Conservation (phyloP, 2,888 invertebrate genomes). For the Himalopsyche anomala region DNA sequence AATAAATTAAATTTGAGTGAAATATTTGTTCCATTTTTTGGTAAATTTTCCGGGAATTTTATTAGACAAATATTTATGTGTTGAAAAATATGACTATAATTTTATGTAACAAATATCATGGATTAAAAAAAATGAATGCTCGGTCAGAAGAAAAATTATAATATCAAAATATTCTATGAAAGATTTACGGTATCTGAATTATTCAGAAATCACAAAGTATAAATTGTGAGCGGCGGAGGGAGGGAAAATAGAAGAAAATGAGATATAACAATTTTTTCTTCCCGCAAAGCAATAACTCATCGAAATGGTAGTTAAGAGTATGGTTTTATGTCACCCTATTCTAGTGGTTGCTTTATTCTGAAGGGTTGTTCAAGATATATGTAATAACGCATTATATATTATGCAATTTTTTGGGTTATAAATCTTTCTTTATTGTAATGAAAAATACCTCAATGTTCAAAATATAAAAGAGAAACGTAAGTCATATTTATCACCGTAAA, state of each 20-base stretch:
- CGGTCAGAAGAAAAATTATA: not conserved
- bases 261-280: constrained; percentile 41
- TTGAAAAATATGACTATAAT: too few species aligned
- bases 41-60: too few species aligned
- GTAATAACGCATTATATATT: not conserved
- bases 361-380: constrained; percentile 6
- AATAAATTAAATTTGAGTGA: too few species aligned
- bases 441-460: too few species aligned
- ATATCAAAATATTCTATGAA: constrained; percentile 18
- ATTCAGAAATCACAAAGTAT: constrained; percentile 39
- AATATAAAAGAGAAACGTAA: too few species aligned
- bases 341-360: constrained; percentile 38
- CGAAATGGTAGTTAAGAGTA: constrained; percentile 43
- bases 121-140: not conserved
- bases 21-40: too few species aligned
- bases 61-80: too few species aligned
- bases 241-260: constrained; percentile 33
- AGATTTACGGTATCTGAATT: constrained; percentile 36
- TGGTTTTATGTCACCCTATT: constrained; percentile 43
- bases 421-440: too few species aligned
- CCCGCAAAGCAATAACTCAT: constrained; percentile 36
- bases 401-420: not conserved
- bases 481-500: too few species aligned
- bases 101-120: too few species aligned
- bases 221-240: not conserved